Base-by-base conservation (phyloP, 1,140 invertebrate species). In the Aradophagus sp. region DNA sequence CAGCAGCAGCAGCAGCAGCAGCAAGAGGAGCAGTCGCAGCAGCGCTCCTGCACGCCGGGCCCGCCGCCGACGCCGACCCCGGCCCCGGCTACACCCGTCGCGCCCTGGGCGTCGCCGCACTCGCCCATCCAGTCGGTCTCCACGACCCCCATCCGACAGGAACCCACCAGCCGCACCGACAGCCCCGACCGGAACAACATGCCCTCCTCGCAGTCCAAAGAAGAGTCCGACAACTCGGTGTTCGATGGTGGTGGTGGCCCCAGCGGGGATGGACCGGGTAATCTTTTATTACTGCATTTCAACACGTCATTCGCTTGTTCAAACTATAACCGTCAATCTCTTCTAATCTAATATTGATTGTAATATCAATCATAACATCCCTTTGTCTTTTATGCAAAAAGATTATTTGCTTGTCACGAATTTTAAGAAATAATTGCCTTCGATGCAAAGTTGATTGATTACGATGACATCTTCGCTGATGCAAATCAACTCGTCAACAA, bases 231-330 rank as follows among this genome's bases (percentile, higher is more conserved):
- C 41, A 86, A 86, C 63, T 85, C 86, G 29, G 87, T 89, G 2
- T 88, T 88, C 61, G 87, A 88, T 62, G 86, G 87, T 62, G 86
- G 87, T 19, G 87, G 86, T 29, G 86, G 86, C 39, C 58, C 67
- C 17, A 63, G 47, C 11, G 67, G 56, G 17, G 73, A 55, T 36
- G 62, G 62, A 27, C 44, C 69, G 62, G 62, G 62, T 73, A 59
- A n/a, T n/a, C n/a, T n/a, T n/a, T n/a, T n/a, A n/a, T n/a, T n/a
- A n/a, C n/a, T n/a, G n/a, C n/a, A n/a, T n/a, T n/a, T n/a, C n/a
- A n/a, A n/a, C n/a, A n/a, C n/a, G n/a, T n/a, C n/a, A n/a, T n/a
- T n/a, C n/a, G n/a, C n/a, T n/a, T n/a, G n/a, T n/a, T n/a, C n/a
- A n/a, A n/a, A n/a, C n/a, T n/a, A n/a, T n/a, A n/a, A n/a, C n/a